These are phyloP conservation scores for Protobothrops mucrosquamatus DNA, from an alignment of 2,113 vertebrate genomes.

Conservation along the genomic window DNA sequence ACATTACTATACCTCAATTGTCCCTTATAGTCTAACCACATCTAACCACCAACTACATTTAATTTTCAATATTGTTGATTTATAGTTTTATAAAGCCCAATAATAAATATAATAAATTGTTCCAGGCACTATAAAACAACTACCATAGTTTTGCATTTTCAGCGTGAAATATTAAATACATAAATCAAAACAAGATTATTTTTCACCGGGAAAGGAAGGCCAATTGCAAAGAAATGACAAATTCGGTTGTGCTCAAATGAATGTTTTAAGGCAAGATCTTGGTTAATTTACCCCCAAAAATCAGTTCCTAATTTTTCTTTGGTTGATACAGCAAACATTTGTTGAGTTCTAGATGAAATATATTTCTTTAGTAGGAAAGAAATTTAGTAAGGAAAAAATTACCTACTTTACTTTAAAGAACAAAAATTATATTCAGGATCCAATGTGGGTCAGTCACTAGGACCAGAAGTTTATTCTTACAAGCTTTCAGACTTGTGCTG, in stretches of 20 bases:
- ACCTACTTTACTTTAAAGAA: conserved; percentile 36
- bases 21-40: conserved; percentile 59
- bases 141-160: conserved; percentile 81
- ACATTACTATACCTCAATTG: conserved; percentile 71
- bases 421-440: conserved; percentile 4
- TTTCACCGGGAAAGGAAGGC: conserved; percentile 75
- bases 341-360: conserved; percentile 32
- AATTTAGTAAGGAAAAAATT: conserved; percentile 24
- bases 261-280: conserved; percentile 72
- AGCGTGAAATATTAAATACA: conserved; percentile 94
- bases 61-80: conserved; percentile 86
- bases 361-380: conserved; percentile 32
- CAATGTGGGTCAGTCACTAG: background rate
- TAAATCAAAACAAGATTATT: conserved; percentile 90
- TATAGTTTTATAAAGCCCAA: conserved; percentile 89
- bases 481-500: background rate
- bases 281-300: conserved; percentile 48
- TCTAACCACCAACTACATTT: conserved; percentile 66
- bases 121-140: conserved; percentile 78
- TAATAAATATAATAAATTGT: conserved; percentile 94
- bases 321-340: conserved; percentile 36
- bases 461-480: background rate
- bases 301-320: conserved; percentile 10
- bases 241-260: conserved; percentile 86
- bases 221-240: conserved; percentile 81